These are phyloP conservation scores for Platysternon megacephalum DNA, from an alignment of 2,113 vertebrate species.

Conservation along the genomic window DNA sequence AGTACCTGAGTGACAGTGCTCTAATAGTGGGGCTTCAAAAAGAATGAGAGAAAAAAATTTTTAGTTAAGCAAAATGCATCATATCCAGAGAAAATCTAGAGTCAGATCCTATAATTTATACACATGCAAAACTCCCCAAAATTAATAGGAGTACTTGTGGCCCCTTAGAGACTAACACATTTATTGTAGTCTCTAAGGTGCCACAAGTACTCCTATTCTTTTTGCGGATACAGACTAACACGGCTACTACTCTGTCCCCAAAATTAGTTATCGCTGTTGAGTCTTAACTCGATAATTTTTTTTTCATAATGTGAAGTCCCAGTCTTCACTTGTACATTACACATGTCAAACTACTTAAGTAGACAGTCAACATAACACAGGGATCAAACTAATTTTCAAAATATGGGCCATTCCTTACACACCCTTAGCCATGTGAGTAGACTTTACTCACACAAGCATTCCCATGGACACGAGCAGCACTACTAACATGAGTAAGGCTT, in stretches of 20 bases:
- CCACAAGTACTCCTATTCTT: too few relatives aligned
- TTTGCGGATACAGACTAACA: too few relatives aligned
- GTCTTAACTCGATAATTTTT: background rate
- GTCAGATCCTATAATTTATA: background rate
- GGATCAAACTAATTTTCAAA: background rate
- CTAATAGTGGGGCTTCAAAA: background rate
- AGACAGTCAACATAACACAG: background rate
- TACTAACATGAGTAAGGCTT: accelerated
- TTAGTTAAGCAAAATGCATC: background rate
- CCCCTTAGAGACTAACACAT: too few relatives aligned
- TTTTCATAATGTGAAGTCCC: background rate
- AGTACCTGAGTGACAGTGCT: background rate
- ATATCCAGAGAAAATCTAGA: background rate
- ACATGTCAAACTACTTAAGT: background rate
- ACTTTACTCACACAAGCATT: background rate
- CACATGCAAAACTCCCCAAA: background rate
- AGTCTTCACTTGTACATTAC: accelerated
- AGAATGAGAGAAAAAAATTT: background rate
- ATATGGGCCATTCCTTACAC: background rate
- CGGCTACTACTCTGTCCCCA: too few relatives aligned
- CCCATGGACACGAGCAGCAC: background rate
- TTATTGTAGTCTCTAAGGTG: too few relatives aligned
- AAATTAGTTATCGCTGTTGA: background rate
- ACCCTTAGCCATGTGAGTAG: accelerated
- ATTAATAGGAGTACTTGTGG: too few relatives aligned